Evolutionary conservation across 37 sponge, comb jelly and placozoan species (phyloP), one percentile per base, ranked within the genome.

Genomic region (Haliclona indistincta): DNA sequence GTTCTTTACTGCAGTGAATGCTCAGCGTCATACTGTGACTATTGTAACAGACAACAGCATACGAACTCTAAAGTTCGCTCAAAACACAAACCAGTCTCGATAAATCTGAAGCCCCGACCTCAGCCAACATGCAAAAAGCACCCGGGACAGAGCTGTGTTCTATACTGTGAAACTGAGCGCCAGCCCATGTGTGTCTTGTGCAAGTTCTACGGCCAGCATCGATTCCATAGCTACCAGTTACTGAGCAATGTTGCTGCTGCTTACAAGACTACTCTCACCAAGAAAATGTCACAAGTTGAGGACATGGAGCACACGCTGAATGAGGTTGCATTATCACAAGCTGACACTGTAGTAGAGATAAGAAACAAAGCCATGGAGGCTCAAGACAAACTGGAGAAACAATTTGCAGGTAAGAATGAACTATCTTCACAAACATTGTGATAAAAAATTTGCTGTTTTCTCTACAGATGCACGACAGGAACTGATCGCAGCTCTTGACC

Each of bases 181-280:
- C 75, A 68, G 52, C 83, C 92, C 19, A 91, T 91, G 92, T 91
- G 92, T 74, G 87, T 91, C 17, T 53, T 91, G 45, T 91, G 92
- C 79, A 91, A 91, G 74, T 91, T 86, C 47, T 91, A 86, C 66
- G 78, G 78, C 49, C 87, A 91, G 66, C 92, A 91, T 38, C 71
- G 86, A 22, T 82, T 86, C 67, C 92, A 91, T 58, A 86, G 81
- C 55, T 91, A 78, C 61, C 79, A 91, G 34, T 72, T 91, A 29
- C 69, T 91, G 39, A 86, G 70, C 38, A 86, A 88, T 45, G 81
- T 76, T n/a, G 89, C 89, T 20, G 28, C 71, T 28, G 78, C 73
- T 42, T 82, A 88, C 60, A 35, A 39, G 15, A 62, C 23, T 62
- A 61, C 67, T 54, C 51, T 88, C 2, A 44, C 79, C 11, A 83